phyloP scores from a whole-genome alignment of 2,113 vertebrate genomes.

The Chunga burmeisteri region DNA sequence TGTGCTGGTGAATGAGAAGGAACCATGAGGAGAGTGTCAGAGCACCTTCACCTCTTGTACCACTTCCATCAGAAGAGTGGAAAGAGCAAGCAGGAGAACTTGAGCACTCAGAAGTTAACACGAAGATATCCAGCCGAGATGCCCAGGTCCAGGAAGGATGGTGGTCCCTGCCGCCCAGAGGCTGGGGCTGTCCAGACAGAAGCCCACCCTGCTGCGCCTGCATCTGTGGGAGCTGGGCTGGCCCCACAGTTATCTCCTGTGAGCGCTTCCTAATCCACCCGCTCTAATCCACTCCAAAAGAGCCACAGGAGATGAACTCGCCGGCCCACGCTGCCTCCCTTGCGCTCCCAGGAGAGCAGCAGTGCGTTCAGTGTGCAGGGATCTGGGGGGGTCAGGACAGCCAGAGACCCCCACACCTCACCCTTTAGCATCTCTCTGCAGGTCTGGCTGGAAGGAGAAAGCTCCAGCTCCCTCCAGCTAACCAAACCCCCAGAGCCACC shows the following conservation, averaged over 20 bases:
- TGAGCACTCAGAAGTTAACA: fast-evolving
- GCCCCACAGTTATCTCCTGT: background rate
- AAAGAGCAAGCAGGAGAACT: background rate
- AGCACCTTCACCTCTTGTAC: background rate
- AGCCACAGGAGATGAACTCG: background rate
- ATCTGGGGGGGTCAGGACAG: background rate
- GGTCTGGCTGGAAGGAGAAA: background rate
- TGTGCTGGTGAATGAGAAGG: background rate
- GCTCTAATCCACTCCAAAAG: fast-evolving
- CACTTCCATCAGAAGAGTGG: background rate
- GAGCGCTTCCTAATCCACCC: background rate
- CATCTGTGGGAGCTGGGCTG: background rate
- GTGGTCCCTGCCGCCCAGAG: fast-evolving
- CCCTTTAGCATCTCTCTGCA: background rate
- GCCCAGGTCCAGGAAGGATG: too few relatives aligned
- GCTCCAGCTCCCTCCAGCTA: background rate
- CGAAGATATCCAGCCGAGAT: background rate
- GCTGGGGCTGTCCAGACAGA: background rate
- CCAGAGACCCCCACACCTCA: background rate
- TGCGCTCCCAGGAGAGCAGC: background rate
- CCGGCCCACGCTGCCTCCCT: background rate
- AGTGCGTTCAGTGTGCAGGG: background rate
- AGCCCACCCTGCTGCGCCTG: background rate
- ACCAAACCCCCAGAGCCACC: background rate
- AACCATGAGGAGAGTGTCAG: background rate